Evolutionary conservation across 2,888 invertebrate species (phyloP), one percentile per base, ranked within the genome.

Genomic region (Latheticus oryzae): DNA sequence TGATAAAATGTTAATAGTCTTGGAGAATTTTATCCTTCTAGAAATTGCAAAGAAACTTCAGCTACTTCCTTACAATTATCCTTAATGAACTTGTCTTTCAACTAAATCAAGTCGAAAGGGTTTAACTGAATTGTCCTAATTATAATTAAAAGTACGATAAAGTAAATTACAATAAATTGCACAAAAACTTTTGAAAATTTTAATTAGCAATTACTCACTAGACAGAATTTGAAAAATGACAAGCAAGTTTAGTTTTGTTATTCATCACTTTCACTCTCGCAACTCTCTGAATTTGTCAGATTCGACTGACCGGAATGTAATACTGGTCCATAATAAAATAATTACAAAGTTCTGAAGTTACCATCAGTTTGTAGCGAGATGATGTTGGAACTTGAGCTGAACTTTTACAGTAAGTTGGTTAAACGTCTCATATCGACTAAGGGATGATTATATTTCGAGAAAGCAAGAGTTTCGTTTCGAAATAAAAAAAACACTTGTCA

Each of bases 221-320:
- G 12, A 11, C 28, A 28, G 12, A 28, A 1, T 9, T 9, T 28
- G 28, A 28, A 11, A 28, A 28, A 28, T 28, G 28, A 28, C 12
- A 28, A 28, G 12, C 11, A 28, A 28, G 28, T 9, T 28, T 28
- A 28, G 28, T 28, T 33, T 12, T 13, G 15, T 33, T 33, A 33
- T 33, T 33, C 33, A 33, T 33, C 33, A 33, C 33, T 33, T 33
- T 33, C 33, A 33, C 15, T 33, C 33, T 33, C 33, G n/a, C 15
- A 33, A 33, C 33, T 33, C 21, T 5, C 21, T n/a, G 21, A 21
- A 21, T 33, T 33, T 33, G 16, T 8, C 33, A 12, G n/a, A 33
- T n/a, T 13, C 15, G 12, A 28, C 28, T 28, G 28, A 28, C 28
- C 28, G 28, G 33, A 33, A 33, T 16, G 12, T 16, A 11, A 33